These are phyloP conservation scores for Luperina testacea DNA, from an alignment of 2,888 invertebrate genomes.

Conservation along the genomic window DNA sequence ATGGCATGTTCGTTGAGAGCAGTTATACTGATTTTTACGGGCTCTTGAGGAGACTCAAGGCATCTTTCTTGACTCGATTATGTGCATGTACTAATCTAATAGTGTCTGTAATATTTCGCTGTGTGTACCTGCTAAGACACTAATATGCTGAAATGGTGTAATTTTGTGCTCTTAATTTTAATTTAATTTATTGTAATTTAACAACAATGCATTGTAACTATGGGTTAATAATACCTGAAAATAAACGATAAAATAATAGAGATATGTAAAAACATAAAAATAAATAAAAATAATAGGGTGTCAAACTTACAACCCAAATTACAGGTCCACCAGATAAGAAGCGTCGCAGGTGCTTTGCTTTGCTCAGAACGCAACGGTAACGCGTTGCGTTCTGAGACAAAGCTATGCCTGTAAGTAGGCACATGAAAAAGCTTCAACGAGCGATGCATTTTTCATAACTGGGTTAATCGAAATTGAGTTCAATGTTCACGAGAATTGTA, in stretches of 20 bases:
- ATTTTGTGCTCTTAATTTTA: neutral
- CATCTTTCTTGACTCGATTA: neutral
- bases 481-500: neutral
- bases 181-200: neutral
- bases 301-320: neutral
- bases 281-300: too few species aligned
- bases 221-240: too few species aligned
- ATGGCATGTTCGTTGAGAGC: neutral
- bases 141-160: too few species aligned
- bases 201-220: too few species aligned
- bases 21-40: neutral
- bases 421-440: neutral
- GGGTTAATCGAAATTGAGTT: neutral
- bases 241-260: too few species aligned
- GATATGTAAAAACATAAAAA: too few species aligned
- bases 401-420: neutral
- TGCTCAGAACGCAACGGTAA: too few species aligned
- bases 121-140: neutral
- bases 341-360: neutral
- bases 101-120: neutral
- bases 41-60: neutral
- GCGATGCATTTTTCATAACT: constrained; percentile 2
- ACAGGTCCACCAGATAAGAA: neutral
- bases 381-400: neutral
- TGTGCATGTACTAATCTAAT: neutral